These are phyloP conservation scores for Myopa testacea DNA, from an alignment of 2,888 invertebrate species.

Conservation along the genomic window DNA sequence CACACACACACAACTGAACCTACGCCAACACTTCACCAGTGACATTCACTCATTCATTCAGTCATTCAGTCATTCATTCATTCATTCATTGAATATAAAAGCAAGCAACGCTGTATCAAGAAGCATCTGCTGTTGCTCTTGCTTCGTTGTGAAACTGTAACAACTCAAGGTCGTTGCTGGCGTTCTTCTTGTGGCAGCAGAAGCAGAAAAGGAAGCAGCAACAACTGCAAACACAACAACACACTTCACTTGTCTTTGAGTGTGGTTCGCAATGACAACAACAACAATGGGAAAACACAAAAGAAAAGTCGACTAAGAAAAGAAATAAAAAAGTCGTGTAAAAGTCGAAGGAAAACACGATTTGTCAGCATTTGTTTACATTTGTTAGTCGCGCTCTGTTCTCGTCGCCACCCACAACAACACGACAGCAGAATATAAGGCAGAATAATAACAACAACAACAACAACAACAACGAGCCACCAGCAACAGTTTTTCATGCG, in stretches of 20 bases:
- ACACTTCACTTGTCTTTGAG: not conserved
- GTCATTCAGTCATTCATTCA: no score
- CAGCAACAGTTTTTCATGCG: not conserved
- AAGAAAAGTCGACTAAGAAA: not conserved
- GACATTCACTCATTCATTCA: no score
- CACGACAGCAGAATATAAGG: not conserved
- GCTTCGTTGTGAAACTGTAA: not conserved
- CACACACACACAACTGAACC: no score
- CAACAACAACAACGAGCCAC: conserved; percentile 5
- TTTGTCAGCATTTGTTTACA: not conserved
- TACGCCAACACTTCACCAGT: no score
- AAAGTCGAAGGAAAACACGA: not conserved
- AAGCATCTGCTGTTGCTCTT: not conserved
- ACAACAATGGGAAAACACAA: not conserved
- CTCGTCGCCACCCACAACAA: not conserved
- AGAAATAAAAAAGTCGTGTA: not conserved
- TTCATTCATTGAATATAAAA: not conserved
- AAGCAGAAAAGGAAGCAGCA: not conserved
- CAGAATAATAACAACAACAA: not conserved
- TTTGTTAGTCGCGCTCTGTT: not conserved
- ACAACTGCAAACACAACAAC: not conserved
- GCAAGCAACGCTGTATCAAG: not conserved
- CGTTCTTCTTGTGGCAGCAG: not conserved
- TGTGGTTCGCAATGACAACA: not conserved
- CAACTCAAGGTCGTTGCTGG: not conserved